phyloP scores from a whole-genome alignment of 2,797 vertebrate species.

The Lophius americanus region DNA sequence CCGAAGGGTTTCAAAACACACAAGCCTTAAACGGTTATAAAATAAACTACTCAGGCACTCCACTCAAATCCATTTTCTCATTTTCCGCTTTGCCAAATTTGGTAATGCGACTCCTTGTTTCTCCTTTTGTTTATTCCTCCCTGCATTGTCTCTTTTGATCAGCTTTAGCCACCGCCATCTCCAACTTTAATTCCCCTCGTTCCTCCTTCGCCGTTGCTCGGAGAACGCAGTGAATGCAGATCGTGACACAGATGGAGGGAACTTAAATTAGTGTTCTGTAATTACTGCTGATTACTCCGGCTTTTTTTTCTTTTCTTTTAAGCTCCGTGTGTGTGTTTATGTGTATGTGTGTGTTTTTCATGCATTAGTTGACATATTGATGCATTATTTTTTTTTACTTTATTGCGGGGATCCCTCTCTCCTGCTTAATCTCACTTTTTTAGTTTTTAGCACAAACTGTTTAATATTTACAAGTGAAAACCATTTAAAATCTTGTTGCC shows the following conservation, averaged over 20 bases:
- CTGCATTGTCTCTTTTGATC: conserved; percentile 64
- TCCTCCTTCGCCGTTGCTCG: conserved; percentile 5
- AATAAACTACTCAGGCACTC: background rate
- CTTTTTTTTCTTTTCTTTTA: background rate
- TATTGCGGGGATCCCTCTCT: background rate
- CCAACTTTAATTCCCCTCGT: conserved; percentile 1
- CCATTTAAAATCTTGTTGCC: conserved; percentile 30
- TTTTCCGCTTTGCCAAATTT: conserved; percentile 27
- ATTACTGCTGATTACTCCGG: conserved; percentile 43
- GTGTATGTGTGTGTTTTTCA: background rate
- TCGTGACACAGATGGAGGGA: conserved; percentile 44
- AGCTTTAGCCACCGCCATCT: conserved; percentile 29
- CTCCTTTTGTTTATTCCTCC: conserved; percentile 43
- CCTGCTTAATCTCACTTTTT: conserved; percentile 33
- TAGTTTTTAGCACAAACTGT: conserved; percentile 15
- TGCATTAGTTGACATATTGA: background rate
- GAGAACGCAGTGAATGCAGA: conserved; percentile 28
- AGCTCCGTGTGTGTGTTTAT: too few relatives aligned
- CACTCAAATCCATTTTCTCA: background rate
- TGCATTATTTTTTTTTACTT: background rate
- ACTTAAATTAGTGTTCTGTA: conserved; percentile 47
- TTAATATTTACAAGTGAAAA: conserved; percentile 26
- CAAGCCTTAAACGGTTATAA: background rate
- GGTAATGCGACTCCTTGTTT: conserved; percentile 34
- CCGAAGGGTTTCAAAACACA: too few relatives aligned